phyloP scores from a whole-genome alignment of 2,113 vertebrate species.

The Grantiella picta region DNA sequence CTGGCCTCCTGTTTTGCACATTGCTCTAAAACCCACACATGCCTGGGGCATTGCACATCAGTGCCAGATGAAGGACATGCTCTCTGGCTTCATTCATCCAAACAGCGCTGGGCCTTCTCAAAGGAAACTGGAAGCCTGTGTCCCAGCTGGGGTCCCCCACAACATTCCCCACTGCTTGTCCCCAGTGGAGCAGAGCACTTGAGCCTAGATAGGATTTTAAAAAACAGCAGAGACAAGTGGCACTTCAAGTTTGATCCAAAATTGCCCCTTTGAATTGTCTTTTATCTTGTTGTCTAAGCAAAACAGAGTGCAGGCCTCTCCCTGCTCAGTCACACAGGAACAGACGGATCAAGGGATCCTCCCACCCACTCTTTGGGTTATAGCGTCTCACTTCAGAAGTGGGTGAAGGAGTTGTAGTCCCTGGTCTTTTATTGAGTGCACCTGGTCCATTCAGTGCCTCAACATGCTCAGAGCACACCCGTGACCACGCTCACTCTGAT shows the following conservation, averaged over 20 bases:
- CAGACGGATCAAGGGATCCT: not conserved
- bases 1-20: not conserved
- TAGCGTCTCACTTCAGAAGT: not conserved
- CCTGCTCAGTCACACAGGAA: not conserved
- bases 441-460: not conserved
- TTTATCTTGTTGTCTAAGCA: not conserved
- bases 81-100: not conserved
- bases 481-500: not conserved
- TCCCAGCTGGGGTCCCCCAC: not conserved
- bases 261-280: not conserved
- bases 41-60: not conserved
- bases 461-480: not conserved
- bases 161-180: not conserved
- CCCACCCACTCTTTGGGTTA: not conserved
- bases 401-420: not conserved
- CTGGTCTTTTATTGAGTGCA: not conserved
- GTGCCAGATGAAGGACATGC: not conserved
- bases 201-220: not conserved
- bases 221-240: not conserved
- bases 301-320: not conserved
- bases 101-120: not conserved
- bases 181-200: accelerated
- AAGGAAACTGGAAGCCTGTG: not conserved
- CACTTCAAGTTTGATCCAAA: not conserved
- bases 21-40: not conserved